Evolutionary conservation across 92 coral and sea anemone species (phyloP).

Genomic region (Umimayanthus kanabou): DNA sequence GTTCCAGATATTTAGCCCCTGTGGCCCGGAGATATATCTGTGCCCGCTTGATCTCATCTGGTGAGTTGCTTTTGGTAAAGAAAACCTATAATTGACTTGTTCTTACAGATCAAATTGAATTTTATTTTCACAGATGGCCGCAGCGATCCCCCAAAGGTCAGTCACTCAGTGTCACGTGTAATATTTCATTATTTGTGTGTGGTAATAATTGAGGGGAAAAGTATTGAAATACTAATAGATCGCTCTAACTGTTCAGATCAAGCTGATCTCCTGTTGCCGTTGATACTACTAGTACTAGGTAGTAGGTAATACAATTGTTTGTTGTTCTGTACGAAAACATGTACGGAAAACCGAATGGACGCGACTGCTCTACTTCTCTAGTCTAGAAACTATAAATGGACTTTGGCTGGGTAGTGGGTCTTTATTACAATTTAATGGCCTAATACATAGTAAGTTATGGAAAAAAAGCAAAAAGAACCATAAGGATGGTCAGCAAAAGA

Average conservation of each 20-base stretch:
- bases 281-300: neutral
- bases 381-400: too few species aligned
- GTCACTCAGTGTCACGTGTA: conserved; percentile 34
- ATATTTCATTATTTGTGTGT: neutral
- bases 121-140: conserved; percentile 33
- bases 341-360: too few species aligned
- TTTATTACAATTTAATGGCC: too few species aligned
- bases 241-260: too few species aligned
- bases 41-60: conserved; percentile 25
- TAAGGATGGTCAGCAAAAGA: too few species aligned
- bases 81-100: neutral
- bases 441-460: too few species aligned
- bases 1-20: conserved; percentile 1
- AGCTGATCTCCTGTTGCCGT: neutral
- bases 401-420: too few species aligned
- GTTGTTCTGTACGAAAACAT: neutral
- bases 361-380: too few species aligned
- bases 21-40: conserved; percentile 28
- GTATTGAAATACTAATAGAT: too few species aligned
- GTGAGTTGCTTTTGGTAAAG: conserved; percentile 5
- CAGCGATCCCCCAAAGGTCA: conserved; percentile 26
- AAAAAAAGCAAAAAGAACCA: too few species aligned
- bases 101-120: neutral
- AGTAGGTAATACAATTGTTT: neutral
- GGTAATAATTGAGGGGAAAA: neutral